Conservation (phyloP, 1,140 invertebrate species). For the Penaeus vannamei region DNA sequence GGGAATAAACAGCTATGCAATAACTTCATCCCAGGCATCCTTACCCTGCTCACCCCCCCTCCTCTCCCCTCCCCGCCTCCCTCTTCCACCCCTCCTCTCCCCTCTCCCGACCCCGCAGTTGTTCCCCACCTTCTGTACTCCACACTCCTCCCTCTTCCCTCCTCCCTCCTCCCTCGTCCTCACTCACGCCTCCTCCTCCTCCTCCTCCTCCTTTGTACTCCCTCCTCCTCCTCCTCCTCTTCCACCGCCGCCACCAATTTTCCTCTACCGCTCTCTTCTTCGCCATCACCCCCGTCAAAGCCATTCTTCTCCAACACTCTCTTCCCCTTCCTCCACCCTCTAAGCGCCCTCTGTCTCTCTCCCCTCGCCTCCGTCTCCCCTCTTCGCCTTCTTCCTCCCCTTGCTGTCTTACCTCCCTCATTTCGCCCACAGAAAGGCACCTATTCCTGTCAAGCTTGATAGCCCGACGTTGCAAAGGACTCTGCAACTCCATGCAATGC, state of each 20-base stretch:
- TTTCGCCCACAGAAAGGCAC: constrained; percentile 58
- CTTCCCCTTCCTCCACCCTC: constrained; percentile 19
- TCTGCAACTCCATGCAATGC: constrained; percentile 18
- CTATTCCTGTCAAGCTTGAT: constrained; percentile 61
- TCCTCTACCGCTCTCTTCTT: not conserved
- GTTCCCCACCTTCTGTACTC: not conserved
- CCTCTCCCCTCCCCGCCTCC: constrained; percentile 5
- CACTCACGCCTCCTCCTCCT: constrained; percentile 50
- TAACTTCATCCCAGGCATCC: constrained; percentile 64
- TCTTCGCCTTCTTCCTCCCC: constrained; percentile 38
- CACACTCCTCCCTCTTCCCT: not conserved
- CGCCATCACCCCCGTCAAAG: not conserved
- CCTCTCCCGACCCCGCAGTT: not conserved
- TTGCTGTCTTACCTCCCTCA: constrained; percentile 55
- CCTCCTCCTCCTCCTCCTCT: constrained; percentile 19
- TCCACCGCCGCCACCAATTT: not conserved
- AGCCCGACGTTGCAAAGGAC: constrained; percentile 41
- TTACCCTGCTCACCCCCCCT: constrained; percentile 31
- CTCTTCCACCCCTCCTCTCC: not conserved
- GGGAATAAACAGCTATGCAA: constrained; percentile 66
- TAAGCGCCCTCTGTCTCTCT: not conserved
- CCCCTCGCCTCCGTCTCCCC: constrained; percentile 10
- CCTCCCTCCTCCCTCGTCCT: constrained; percentile 7
- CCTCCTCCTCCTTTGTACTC: not conserved
- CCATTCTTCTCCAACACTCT: not conserved